Percentiles rank a stretch among this genome's conserved stretches.
These are phyloP conservation scores for Blastobasis adustella DNA, from an alignment of 2,888 invertebrate genomes.

Conservation along the genomic window DNA sequence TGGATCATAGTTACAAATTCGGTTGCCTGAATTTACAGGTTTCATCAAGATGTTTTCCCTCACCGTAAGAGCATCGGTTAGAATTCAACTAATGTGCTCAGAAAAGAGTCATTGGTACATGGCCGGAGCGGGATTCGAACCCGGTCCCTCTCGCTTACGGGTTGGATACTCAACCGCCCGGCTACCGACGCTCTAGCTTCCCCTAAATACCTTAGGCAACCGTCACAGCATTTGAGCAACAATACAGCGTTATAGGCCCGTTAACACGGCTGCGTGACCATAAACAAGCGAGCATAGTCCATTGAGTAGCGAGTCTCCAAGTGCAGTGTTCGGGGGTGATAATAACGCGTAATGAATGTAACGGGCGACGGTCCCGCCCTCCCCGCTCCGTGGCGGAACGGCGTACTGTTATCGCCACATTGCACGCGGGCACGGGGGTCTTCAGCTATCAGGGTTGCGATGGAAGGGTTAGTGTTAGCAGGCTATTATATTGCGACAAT, in stretches of 20 bases:
- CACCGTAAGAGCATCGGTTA: too few species aligned
- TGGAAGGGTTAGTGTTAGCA: neutral
- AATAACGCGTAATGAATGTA: constrained; percentile 66
- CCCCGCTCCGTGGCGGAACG: constrained; percentile 33
- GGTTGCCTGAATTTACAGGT: too few species aligned
- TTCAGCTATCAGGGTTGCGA: constrained; percentile 10
- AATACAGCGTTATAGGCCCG: constrained; percentile 2
- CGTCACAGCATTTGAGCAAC: constrained; percentile 7
- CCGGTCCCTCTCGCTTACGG: too few species aligned
- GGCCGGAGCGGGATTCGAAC: too few species aligned
- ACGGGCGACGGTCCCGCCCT: constrained; percentile 29
- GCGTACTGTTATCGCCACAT: constrained; percentile 54
- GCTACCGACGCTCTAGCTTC: too few species aligned
- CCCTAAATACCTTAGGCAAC: too few species aligned
- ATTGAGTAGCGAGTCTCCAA: constrained; percentile 51
- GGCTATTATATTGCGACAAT: too few species aligned
- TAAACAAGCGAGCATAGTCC: constrained; percentile 28
- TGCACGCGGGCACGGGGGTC: constrained; percentile 45
- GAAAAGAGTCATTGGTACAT: too few species aligned
- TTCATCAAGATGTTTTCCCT: too few species aligned
- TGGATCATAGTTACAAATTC: too few species aligned
- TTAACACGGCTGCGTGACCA: neutral
- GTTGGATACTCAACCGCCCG: too few species aligned
- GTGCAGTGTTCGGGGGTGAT: constrained; percentile 59
- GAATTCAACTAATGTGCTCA: too few species aligned